These are phyloP conservation scores for Tenthredo mesomela DNA, from an alignment of 2,888 invertebrate species.

Conservation along the genomic window DNA sequence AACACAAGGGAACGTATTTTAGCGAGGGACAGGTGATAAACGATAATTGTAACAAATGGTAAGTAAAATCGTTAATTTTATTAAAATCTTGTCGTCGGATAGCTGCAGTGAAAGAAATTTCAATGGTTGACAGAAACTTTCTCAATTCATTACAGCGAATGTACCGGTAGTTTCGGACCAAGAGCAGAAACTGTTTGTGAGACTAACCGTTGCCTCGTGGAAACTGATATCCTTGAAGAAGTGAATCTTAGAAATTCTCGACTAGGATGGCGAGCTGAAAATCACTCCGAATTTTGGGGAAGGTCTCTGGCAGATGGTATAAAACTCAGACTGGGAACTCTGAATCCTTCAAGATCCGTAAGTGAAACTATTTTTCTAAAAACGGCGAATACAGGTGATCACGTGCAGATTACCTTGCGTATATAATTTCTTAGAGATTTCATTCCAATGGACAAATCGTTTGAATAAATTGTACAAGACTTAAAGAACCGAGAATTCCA, in stretches of 20 bases:
- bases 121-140: slow-evolving; percentile 35
- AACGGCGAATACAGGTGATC: not conserved
- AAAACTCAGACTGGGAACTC: slow-evolving; percentile 86
- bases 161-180: slow-evolving; percentile 74
- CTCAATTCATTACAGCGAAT: slow-evolving; percentile 79
- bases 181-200: slow-evolving; percentile 83
- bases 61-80: slow-evolving; percentile 68
- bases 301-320: slow-evolving; percentile 90
- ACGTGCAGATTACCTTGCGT: not conserved
- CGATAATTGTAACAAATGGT: slow-evolving; percentile 89
- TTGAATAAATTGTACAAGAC: not conserved
- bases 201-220: slow-evolving; percentile 87
- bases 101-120: not conserved
- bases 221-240: slow-evolving; percentile 83
- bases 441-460: not conserved
- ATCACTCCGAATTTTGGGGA: slow-evolving; percentile 92
- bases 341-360: slow-evolving; percentile 80
- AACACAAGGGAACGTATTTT: slow-evolving; percentile 80
- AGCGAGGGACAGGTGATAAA: slow-evolving; percentile 79
- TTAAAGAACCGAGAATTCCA: not conserved
- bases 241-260: slow-evolving; percentile 81
- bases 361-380: slow-evolving; percentile 57
- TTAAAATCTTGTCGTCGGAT: not conserved
- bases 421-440: not conserved
- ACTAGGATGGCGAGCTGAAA: slow-evolving; percentile 89